Conservation (phyloP, 35 echinoderm and acorn worm genomes). For the Heliocidaris erythrogramma region DNA sequence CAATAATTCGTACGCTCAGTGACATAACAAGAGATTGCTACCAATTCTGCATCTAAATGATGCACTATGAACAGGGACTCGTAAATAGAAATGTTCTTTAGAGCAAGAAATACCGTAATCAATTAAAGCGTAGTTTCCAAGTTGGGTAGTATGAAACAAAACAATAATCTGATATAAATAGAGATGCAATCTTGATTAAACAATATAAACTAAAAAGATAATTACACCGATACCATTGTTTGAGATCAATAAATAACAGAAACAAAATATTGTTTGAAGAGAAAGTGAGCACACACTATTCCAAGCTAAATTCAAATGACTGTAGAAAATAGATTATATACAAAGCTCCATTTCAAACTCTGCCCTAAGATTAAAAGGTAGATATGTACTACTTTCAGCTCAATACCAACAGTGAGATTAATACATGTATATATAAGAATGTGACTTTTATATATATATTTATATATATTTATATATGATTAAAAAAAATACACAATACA, state of each 20-base stretch:
- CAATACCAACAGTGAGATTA: neutral
- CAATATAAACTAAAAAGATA: slow-evolving; percentile 13
- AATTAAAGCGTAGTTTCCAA: neutral
- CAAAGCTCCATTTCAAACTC: neutral
- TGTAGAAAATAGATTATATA: slow-evolving; percentile 19
- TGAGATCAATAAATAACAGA: slow-evolving; percentile 17
- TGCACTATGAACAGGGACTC: neutral
- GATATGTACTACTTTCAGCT: slow-evolving; percentile 17
- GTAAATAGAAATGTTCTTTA: neutral
- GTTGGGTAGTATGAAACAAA: neutral
- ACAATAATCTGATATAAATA: neutral
- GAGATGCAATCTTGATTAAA: slow-evolving; percentile 3
- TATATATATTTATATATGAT: slow-evolving; percentile 6
- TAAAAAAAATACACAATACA: slow-evolving; percentile 13
- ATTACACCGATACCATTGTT: neutral
- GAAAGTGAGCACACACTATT: slow-evolving; percentile 10
- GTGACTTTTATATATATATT: slow-evolving; percentile 14
- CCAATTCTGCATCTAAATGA: neutral
- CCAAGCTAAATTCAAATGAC: slow-evolving; percentile 10
- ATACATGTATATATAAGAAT: slow-evolving; percentile 19
- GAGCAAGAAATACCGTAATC: neutral
- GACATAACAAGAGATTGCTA: neutral
- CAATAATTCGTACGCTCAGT: neutral
- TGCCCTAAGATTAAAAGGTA: neutral
- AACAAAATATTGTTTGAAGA: slow-evolving; percentile 5